Evolutionary conservation across 2,797 vertebrate species (phyloP).

Genomic region (Notolabrus celidotus): DNA sequence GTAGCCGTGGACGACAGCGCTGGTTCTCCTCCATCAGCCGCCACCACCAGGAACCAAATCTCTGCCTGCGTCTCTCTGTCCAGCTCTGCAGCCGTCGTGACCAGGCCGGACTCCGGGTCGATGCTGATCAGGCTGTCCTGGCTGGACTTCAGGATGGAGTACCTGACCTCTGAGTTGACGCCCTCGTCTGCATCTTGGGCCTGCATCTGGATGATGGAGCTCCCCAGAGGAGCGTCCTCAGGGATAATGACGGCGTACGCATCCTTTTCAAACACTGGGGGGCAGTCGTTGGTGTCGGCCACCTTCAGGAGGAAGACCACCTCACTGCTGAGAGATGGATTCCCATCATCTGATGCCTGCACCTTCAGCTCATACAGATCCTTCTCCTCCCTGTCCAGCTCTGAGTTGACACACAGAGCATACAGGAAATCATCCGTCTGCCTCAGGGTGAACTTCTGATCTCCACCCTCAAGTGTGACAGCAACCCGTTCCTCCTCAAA

Average conservation of each 20-base stretch:
- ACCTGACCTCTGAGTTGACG: slow-evolving; percentile 84
- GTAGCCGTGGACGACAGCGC: slow-evolving; percentile 86
- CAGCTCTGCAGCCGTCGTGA: slow-evolving; percentile 82
- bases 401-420: slow-evolving; percentile 87
- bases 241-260: slow-evolving; percentile 80
- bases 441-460: slow-evolving; percentile 86
- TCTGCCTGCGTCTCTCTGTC: slow-evolving; percentile 87
- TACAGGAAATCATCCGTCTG: slow-evolving; percentile 85
- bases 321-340: slow-evolving; percentile 85
- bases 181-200: slow-evolving; percentile 89
- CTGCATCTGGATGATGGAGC: slow-evolving; percentile 84
- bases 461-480: slow-evolving; percentile 82
- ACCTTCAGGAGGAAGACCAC: slow-evolving; percentile 84
- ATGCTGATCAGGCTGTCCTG: slow-evolving; percentile 77
- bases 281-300: slow-evolving; percentile 89
- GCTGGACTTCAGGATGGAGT: slow-evolving; percentile 78
- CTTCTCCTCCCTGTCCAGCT: slow-evolving; percentile 88
- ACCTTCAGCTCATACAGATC: slow-evolving; percentile 88
- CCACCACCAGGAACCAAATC: slow-evolving; percentile 88
- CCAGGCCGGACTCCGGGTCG: slow-evolving; percentile 85
- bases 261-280: slow-evolving; percentile 84
- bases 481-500: slow-evolving; percentile 64
- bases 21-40: slow-evolving; percentile 86
- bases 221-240: slow-evolving; percentile 87
- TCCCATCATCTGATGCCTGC: slow-evolving; percentile 86